A percentile compares a stretch with the other conserved stretches of the same genome.
Conservation (phyloP, 2,113 vertebrate genomes). For the Lucifuga dentata region DNA sequence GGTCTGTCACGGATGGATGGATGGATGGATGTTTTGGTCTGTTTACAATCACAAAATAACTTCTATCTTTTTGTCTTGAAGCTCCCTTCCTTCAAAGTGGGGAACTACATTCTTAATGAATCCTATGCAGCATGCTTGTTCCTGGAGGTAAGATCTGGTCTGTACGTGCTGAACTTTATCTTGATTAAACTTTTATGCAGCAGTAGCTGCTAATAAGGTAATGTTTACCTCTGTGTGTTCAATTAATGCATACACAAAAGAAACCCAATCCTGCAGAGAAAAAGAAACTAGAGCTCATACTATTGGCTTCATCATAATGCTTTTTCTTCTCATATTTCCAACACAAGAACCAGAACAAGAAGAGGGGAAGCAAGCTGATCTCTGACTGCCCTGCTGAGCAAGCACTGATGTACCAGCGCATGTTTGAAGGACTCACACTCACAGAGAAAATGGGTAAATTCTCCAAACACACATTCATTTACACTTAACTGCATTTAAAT, state of each 20-base stretch:
- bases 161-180: too few species aligned
- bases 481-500: too few species aligned
- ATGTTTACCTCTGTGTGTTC: neutral
- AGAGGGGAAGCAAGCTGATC: slow-evolving; percentile 77
- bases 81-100: slow-evolving; percentile 80
- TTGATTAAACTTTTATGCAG: too few species aligned
- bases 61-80: slow-evolving; percentile 39
- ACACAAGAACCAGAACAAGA: slow-evolving; percentile 74
- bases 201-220: too few species aligned
- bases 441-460: slow-evolving; percentile 61
- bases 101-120: slow-evolving; percentile 75
- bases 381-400: slow-evolving; percentile 63
- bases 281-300: too few species aligned
- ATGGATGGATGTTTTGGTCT: too few species aligned
- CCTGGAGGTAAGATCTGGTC: slow-evolving; percentile 78
- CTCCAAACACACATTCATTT: too few species aligned
- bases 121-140: slow-evolving; percentile 79
- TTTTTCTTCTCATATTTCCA: neutral
- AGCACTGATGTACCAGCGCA: slow-evolving; percentile 78
- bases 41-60: too few species aligned
- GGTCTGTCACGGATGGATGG: too few species aligned
- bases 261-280: too few species aligned
- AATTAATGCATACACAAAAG: neutral
- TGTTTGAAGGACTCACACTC: slow-evolving; percentile 72
- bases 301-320: too few species aligned